A percentile compares a stretch with the other conserved stretches of the same genome.
Conservation (phyloP, 2,888 invertebrate genomes). For the Lasius fuliginosus region DNA sequence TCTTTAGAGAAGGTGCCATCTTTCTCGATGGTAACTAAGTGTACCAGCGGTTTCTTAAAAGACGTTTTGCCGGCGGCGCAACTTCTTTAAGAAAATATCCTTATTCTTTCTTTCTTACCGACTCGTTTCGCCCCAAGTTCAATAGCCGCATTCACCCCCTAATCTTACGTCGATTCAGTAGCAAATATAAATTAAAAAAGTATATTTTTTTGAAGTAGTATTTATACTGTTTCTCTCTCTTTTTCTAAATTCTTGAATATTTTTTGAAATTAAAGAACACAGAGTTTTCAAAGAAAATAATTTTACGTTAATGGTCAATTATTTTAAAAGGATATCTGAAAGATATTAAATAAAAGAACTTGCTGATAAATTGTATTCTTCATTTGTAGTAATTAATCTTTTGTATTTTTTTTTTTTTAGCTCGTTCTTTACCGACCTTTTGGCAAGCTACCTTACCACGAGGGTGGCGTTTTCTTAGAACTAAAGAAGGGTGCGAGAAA, state of each 20-base stretch:
- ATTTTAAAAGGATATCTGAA: background rate
- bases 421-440: conserved; percentile 81
- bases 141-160: conserved; percentile 18
- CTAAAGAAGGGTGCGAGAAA: conserved; percentile 81
- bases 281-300: conserved; percentile 2
- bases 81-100: conserved; percentile 84
- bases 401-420: background rate
- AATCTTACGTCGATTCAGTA: conserved; percentile 35
- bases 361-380: background rate
- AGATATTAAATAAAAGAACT: background rate
- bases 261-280: background rate
- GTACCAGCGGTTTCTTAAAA: conserved; percentile 80
- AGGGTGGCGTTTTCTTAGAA: conserved; percentile 81
- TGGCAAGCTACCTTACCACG: conserved; percentile 83
- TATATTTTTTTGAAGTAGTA: background rate
- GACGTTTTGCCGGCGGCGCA: conserved; percentile 81
- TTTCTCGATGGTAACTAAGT: conserved; percentile 70
- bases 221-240: too few species aligned
- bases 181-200: conserved; percentile 16
- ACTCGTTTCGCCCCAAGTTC: conserved; percentile 68
- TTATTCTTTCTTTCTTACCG: conserved; percentile 86
- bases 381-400: background rate
- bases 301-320: background rate
- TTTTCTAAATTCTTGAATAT: background rate
- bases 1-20: conserved; percentile 76